Evolutionary conservation across 2,113 vertebrate species (phyloP), one percentile per base, ranked within the genome.

Genomic region (Corapipo altera): DNA sequence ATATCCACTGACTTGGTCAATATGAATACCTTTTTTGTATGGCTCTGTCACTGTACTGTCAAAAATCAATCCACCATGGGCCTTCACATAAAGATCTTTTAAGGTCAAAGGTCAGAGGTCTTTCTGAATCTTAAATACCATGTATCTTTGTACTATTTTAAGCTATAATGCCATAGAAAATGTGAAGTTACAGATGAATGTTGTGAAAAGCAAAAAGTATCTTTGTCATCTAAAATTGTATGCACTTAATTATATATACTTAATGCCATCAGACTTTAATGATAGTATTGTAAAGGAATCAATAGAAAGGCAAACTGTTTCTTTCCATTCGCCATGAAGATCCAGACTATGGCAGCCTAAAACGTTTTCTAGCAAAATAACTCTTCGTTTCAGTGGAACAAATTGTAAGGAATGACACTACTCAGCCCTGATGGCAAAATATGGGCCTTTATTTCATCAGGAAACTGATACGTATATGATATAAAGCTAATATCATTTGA

Each of bases 11-110:
- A 89, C 81, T 96, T 91, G 84, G 91, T 94, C 88, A 94, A 88
- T 91, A 93, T 97, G 97, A 98, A 97, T 97, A 92, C 83, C 91
- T 96, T 97, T 97, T 98, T 97, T 98, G 97, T 97, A 91, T 78
- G 80, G 39, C 77, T 97, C 79, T 84, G 94, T 94, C 95, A 97
- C 96, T 89, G 95, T 96, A 94, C 96, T 96, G 96, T 88, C 95
- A 97, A 95, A 96, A 98, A 97, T 97, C 96, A 98, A 97, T 97
- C 97, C 85, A 96, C 97, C 90, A 85, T 78, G 95, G 92, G 62
- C 89, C 93, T 91, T 78, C 59, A n/a, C 94, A 87, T 84, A 94
- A 97, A 98, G 97, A 97, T 97, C 97, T 96, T 97, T 84, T 97
- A 96, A 97, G 94, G 97, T 96, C 96, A 95, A 91, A 97, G 97